Evolutionary conservation across 2,888 invertebrate genomes (phyloP), one percentile per base, ranked within the genome.

Genomic region (Epistrophella euchroma): DNA sequence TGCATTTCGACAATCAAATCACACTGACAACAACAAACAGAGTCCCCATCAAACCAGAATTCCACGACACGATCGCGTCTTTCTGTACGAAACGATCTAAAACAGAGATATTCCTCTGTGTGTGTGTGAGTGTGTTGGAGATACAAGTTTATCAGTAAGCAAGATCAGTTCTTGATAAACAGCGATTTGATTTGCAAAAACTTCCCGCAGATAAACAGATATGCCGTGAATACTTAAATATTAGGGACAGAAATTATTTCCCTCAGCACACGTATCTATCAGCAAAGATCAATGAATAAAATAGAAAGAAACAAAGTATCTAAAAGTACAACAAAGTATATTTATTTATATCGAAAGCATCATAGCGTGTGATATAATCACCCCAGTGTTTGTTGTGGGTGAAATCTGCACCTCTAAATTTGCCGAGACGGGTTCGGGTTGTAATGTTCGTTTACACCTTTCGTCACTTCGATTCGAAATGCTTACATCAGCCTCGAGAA

Each of bases 21-120:
- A 64, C 60, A 52, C 43, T 72, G 81, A 80, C 84, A 79, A 71
- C 50, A 19, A 17, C 11, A 47, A 50, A 32, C 13, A 50, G 22
- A 73, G 70, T 56, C 22, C 76, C 75, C 71, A n/a, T n/a, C n/a
- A 80, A 85, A 85, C 80, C 81, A 80, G 81, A 76, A 77, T 77
- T 77, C 76, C 60, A 60, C 45, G 52, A 71, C 74, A 19, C 43
- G 50, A 72, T 40, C 74, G 25, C 74, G 25, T 56, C 56, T 37
- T 25, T 52, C 22, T 35, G 9, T 10, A 19, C 66, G 22, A 71
- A 64, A 56, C 70, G 50, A 47, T 70, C 73, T 45, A 62, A 5
- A 50, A 3, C 25, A 25, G 25, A 25, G 11, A 43, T 40, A 28
- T 17, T n/a, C 5, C 19, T 35, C 32, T n/a, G 17, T 64, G 62